Base-by-base conservation (phyloP, 1,140 invertebrate genomes). In the Lethrus apterus region DNA sequence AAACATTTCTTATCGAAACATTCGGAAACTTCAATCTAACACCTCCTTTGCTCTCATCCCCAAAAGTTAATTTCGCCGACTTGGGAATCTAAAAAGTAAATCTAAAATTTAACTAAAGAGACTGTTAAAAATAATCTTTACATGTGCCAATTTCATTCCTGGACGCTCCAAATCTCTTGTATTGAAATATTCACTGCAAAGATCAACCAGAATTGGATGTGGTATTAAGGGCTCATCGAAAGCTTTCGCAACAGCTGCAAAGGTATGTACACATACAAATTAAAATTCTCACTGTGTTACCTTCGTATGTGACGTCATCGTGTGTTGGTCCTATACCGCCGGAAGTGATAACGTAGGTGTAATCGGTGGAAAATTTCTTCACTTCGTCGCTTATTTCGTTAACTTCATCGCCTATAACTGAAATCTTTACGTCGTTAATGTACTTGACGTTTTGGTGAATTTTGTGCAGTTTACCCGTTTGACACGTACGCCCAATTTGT, bases 301-400 rank as follows among this genome's bases (percentile, higher is more conserved):
- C 85, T 73, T 81, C 78, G 69, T 84, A 89, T 13, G 87, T 90
- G 46, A 86, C 69, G 68, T 91, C 88, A 69, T 91, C 87, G 64
- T 91, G 87, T 29, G 88, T 90, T 3, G 86, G 85, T 15, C 87
- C 88, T 55, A 91, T 80, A 21, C 86, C 86, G 31, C 87, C 87
- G 2, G 82, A 77, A 1, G 86, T 89, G 30, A 90, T 73, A 21
- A 91, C 86, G 69, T 81, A 70, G 31, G 69, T 68, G 55, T 71
- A 78, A 38, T 57, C 67, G 17, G 67, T 56, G 4, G 83, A 86
- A 65, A 86, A 86, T 29, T 72, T 44, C 34, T 60, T 59, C 3
- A 90, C 78, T 70, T 86, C 83, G 23, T 72, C 54, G 3, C 79
- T 74, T 51, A 91, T 87, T n/a, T 67, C 72, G 31, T 80, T 66